These are phyloP conservation scores for Dione vanillae DNA, from an alignment of 2,888 invertebrate species.

Conservation along the genomic window DNA sequence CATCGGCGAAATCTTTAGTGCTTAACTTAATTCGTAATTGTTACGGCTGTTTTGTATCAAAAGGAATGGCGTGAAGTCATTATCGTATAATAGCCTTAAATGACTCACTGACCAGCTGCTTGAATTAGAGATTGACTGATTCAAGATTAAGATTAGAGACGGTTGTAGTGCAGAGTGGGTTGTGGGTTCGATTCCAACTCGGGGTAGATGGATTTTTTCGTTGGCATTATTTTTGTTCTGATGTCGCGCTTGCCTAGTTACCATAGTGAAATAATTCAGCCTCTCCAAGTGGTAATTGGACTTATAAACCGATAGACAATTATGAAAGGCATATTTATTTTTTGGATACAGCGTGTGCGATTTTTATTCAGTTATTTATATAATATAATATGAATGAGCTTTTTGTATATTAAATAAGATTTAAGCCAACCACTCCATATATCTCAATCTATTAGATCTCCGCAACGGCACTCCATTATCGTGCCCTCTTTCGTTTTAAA, in stretches of 20 bases:
- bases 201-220: no score
- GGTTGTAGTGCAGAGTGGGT: no score
- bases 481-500: conserved; percentile 50
- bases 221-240: no score
- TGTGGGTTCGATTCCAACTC: no score
- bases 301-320: no score
- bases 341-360: no score
- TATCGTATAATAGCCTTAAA: neutral
- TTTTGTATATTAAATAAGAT: neutral
- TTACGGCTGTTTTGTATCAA: conserved; percentile 3
- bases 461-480: conserved; percentile 42
- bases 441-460: conserved; percentile 38
- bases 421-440: conserved; percentile 8
- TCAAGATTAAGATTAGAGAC: no score
- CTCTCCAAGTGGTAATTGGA: no score
- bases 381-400: neutral
- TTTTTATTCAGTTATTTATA: no score
- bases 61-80: neutral
- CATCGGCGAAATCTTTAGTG: conserved; percentile 1
- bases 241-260: no score
- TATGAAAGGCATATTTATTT: no score
- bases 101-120: neutral
- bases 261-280: no score
- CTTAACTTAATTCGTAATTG: neutral
- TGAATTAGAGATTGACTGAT: neutral